Conservation (phyloP, 2,797 vertebrate genomes). For the Pseudomugil tenellus region DNA sequence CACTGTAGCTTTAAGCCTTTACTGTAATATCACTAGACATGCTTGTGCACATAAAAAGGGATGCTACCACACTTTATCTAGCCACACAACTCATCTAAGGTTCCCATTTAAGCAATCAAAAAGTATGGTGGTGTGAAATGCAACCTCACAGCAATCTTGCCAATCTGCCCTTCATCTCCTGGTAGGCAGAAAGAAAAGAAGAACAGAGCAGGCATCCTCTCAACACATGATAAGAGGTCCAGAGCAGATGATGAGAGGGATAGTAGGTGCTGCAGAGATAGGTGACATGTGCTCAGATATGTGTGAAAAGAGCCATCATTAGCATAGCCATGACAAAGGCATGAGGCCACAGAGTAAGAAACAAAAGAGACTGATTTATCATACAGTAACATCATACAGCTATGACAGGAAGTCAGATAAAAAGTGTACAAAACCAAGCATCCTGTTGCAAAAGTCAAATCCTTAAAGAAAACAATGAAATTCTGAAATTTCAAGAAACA, state of each 20-base stretch:
- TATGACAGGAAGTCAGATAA: background rate
- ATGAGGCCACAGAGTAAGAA: background rate
- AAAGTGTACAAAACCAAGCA: background rate
- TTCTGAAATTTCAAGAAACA: background rate
- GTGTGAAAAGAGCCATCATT: slow-evolving; percentile 35
- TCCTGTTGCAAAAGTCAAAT: background rate
- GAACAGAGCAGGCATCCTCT: slow-evolving; percentile 39
- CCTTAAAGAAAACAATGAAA: background rate
- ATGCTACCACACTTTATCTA: slow-evolving; percentile 36
- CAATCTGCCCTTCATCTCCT: slow-evolving; percentile 50
- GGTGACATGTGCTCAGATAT: slow-evolving; percentile 26
- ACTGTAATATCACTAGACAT: slow-evolving; percentile 10
- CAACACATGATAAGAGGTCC: slow-evolving; percentile 51
- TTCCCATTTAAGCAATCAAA: slow-evolving; percentile 49
- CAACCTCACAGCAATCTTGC: slow-evolving; percentile 55
- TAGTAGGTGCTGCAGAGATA: slow-evolving; percentile 56
- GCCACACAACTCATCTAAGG: slow-evolving; percentile 35
- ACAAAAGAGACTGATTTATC: slow-evolving; percentile 2
- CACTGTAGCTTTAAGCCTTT: background rate
- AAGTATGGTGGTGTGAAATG: slow-evolving; percentile 47
- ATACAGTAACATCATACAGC: background rate
- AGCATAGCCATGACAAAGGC: slow-evolving; percentile 8
- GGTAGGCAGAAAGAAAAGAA: slow-evolving; percentile 26
- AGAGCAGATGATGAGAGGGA: slow-evolving; percentile 59
- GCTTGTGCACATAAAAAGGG: background rate